Evolutionary conservation across 2,888 invertebrate species (phyloP).

Genomic region (Yponomeuta malinellus): DNA sequence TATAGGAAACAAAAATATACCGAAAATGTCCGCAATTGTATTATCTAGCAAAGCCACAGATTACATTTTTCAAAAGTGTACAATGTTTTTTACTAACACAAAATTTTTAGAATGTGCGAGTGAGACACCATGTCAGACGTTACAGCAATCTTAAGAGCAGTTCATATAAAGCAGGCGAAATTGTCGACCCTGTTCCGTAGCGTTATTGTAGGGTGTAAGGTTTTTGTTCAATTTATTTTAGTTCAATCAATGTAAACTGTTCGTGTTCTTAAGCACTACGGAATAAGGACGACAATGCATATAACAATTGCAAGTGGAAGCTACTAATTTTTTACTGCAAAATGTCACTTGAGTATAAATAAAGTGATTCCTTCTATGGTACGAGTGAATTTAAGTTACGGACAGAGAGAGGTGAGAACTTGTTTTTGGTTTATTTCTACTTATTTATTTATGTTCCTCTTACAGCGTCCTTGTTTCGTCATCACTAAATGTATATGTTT

Average conservation of each 20-base stretch:
- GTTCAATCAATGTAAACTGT: slow-evolving; percentile 5
- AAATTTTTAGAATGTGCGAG: too few relatives aligned
- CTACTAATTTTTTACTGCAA: slow-evolving; percentile 57
- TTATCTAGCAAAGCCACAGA: too few relatives aligned
- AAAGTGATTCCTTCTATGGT: slow-evolving; percentile 32
- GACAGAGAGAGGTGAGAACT: background rate
- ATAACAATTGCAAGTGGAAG: slow-evolving; percentile 47
- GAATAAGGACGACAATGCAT: slow-evolving; percentile 4
- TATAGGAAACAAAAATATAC: too few relatives aligned
- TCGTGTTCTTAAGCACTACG: slow-evolving; percentile 24
- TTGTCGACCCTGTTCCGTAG: slow-evolving; percentile 43
- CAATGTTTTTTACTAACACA: too few relatives aligned
- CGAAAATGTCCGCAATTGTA: too few relatives aligned
- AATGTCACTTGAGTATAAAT: slow-evolving; percentile 57
- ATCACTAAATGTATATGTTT: background rate
- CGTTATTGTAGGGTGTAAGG: slow-evolving; percentile 26
- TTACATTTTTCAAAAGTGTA: too few relatives aligned
- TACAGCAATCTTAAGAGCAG: background rate
- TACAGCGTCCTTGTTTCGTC: slow-evolving; percentile 5
- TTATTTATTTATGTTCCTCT: background rate
- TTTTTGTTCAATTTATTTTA: slow-evolving; percentile 22
- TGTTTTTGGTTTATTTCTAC: background rate
- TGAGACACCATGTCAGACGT: too few relatives aligned
- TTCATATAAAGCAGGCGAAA: background rate
- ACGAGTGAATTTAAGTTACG: background rate